Conservation (phyloP, 2,888 invertebrate species). For the Noctuana brunneofusca region DNA sequence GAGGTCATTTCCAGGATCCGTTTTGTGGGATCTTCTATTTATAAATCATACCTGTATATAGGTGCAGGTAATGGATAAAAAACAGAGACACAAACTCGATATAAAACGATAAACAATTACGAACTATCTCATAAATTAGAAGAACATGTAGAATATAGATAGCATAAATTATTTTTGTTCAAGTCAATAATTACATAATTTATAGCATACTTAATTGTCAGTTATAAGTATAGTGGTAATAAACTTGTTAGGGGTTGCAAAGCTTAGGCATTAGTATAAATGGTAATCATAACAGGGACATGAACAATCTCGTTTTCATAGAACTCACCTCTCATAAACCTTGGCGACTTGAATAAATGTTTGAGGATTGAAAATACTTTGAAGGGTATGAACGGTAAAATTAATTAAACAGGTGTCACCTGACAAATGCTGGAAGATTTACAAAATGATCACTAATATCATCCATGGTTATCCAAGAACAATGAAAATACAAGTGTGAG, state of each 20-base stretch:
- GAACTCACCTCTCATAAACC: conserved; percentile 75
- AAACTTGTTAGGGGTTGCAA: conserved; percentile 16
- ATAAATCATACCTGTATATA: neutral
- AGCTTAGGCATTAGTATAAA: conserved; percentile 6
- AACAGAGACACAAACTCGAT: neutral
- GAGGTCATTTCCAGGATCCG: conserved; percentile 5
- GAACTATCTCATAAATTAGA: neutral
- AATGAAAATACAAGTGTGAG: conserved; percentile 58
- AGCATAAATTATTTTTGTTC: neutral
- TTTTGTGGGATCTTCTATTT: conserved; percentile 25
- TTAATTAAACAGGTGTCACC: conserved; percentile 80
- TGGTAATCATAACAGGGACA: conserved; percentile 6
- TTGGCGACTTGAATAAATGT: conserved; percentile 40
- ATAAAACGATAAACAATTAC: neutral
- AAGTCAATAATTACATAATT: neutral
- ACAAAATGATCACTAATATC: conserved; percentile 64
- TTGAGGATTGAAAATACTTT: conserved; percentile 19
- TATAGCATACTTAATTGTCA: neutral
- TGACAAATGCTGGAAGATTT: conserved; percentile 86
- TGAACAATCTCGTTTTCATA: conserved; percentile 50
- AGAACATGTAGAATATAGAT: neutral
- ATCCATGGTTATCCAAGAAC: conserved; percentile 57
- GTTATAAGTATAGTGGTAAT: neutral
- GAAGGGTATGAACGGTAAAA: conserved; percentile 19
- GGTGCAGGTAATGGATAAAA: neutral